These are phyloP conservation scores for Hylia prasina DNA, from an alignment of 2,113 vertebrate species.

Conservation along the genomic window DNA sequence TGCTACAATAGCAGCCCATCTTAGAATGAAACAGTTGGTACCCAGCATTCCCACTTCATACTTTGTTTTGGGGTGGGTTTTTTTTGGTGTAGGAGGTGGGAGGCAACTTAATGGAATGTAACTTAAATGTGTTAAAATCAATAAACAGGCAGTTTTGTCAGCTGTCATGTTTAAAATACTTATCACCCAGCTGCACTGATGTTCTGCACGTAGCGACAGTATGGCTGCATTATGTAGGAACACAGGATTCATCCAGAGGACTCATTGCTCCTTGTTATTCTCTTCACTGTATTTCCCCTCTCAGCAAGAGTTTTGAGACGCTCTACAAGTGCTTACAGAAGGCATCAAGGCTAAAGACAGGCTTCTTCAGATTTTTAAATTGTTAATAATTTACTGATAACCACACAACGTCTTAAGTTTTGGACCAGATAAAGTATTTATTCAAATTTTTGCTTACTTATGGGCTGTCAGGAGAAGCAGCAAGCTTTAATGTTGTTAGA, in stretches of 20 bases:
- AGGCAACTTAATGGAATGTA: neutral
- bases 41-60: neutral
- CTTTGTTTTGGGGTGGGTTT: neutral
- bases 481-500: neutral
- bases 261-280: neutral
- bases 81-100: neutral
- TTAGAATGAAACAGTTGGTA: neutral
- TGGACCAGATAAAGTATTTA: neutral
- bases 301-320: neutral
- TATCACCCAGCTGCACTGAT: constrained; percentile 1
- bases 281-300: neutral
- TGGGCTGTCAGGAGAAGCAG: neutral
- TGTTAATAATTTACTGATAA: neutral
- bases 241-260: neutral
- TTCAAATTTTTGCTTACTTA: neutral
- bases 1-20: neutral
- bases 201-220: neutral
- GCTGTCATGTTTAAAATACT: neutral
- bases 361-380: neutral
- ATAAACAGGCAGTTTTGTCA: neutral
- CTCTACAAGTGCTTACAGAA: neutral
- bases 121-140: neutral
- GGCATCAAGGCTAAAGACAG: neutral
- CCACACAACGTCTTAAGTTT: neutral
- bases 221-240: neutral